Conservation (phyloP, 2,888 invertebrate species). For the Pelosia muscerda region DNA sequence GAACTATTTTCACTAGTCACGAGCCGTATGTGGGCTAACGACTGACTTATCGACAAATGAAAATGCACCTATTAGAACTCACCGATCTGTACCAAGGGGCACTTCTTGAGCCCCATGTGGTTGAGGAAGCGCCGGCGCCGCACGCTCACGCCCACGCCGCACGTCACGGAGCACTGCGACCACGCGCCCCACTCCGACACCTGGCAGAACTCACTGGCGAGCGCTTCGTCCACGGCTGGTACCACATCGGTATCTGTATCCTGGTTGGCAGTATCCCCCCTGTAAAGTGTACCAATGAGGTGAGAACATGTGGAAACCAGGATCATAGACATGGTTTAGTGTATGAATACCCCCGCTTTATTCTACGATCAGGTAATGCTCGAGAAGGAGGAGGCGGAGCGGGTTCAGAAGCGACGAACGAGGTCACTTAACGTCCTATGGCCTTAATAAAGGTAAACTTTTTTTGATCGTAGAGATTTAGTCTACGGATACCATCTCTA, state of each 20-base stretch:
- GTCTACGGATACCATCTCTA: no score
- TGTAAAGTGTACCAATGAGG: conserved; percentile 24
- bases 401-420: no score
- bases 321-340: no score
- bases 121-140: conserved; percentile 91
- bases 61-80: not conserved
- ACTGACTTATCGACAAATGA: no score
- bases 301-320: not conserved
- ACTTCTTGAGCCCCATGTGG: conserved; percentile 92
- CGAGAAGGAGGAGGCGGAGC: no score
- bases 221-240: conserved; percentile 9
- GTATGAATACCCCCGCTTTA: no score
- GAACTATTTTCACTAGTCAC: no score
- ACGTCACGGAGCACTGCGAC: conserved; percentile 95
- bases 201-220: conserved; percentile 84
- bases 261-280: conserved; percentile 56
- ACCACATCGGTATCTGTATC: conserved; percentile 51
- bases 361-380: no score
- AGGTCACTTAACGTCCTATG: no score
- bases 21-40: no score
- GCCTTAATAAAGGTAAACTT: no score
- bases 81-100: conserved; percentile 90
- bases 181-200: conserved; percentile 92
- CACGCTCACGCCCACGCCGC: conserved; percentile 92
- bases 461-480: no score